Evolutionary conservation across 2,113 vertebrate species (phyloP), one percentile per base, ranked within the genome.

Genomic region (Delphinapterus leucas): DNA sequence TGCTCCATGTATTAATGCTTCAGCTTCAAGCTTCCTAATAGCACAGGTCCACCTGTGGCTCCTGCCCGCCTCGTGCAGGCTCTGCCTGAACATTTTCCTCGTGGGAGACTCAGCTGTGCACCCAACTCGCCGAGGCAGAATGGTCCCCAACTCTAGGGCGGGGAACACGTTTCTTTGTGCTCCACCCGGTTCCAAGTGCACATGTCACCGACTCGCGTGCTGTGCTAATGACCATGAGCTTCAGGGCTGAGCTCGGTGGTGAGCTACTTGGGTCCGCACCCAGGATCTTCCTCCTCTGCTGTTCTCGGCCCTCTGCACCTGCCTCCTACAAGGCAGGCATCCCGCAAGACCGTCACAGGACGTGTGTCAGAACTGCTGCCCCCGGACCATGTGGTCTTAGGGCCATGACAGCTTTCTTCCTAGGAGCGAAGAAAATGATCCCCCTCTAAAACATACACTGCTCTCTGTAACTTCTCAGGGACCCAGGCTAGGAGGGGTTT

Each of bases 301-400:
- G 67, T 28, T n/a, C 4, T 31, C 3, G 44, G 55, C 74, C 2
- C 76, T 10, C 55, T 31, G 60, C n/a, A 63, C 3, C 0, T 2
- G 63, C 55, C 76, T 44, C 28, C 53, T 53, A 23, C 28, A 36
- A 20, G 53, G 36, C 23, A 33, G 83, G 79, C 1, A 3, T 28
- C 44, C 68, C 44, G 28, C 60, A 67, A 36, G 38, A 61, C 21
- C 11, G 8, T 33, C 65, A 23, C 17, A 44, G 61, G 31, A 71
- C 1, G 0, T 8, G 4, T n/a, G 61, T 68, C 33, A 77, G 89
- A 33, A 41, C 10, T 0, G 0, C 79, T 7, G n/a, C 33, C 28
- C 61, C 8, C 4, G 23, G 44, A 36, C 38, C n/a, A 3, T 7
- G 28, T 23, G 83, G 17, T 55, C 55, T 33, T 0, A 47, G 70